These are phyloP conservation scores for Xestia ashworthii DNA, from an alignment of 2,888 invertebrate species.

Conservation along the genomic window DNA sequence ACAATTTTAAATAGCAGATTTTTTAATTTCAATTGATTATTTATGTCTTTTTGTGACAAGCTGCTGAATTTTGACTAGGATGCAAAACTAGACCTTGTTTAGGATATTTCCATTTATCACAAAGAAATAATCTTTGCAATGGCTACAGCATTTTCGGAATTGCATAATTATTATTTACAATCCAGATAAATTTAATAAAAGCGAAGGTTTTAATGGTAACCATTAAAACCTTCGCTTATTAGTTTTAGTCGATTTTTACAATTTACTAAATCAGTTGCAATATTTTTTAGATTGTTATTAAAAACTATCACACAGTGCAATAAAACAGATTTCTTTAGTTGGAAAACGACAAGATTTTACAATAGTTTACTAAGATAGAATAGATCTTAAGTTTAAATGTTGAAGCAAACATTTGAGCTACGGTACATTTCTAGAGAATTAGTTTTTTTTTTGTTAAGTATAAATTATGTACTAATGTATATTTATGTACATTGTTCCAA, in stretches of 20 bases:
- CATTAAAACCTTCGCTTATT: too few relatives aligned
- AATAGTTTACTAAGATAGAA: constrained; percentile 77
- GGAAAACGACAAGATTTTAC: constrained; percentile 74
- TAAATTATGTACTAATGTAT: constrained; percentile 81
- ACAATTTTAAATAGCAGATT: too few relatives aligned
- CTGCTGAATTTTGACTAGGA: too few relatives aligned
- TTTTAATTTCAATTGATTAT: too few relatives aligned
- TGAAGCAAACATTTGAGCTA: constrained; percentile 87
- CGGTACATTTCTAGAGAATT: constrained; percentile 83
- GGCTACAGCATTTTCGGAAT: constrained; percentile 35
- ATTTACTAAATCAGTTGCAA: constrained; percentile 9
- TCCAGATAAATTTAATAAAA: constrained; percentile 23
- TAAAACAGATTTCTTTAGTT: constrained; percentile 68
- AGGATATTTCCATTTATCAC: not conserved
- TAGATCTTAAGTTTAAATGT: constrained; percentile 82
- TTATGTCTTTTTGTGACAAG: too few relatives aligned
- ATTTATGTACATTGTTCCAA: constrained; percentile 88
- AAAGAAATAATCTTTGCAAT: not conserved
- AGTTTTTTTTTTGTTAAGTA: constrained; percentile 70
- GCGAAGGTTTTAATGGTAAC: constrained; percentile 2
- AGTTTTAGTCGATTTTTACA: constrained; percentile 36
- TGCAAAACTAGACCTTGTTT: too few relatives aligned
- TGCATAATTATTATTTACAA: constrained; percentile 51
- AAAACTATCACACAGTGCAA: constrained; percentile 64
- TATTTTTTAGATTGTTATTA: constrained; percentile 22